phyloP scores from a whole-genome alignment of 2,113 vertebrate genomes.

The Erinaceus europaeus region DNA sequence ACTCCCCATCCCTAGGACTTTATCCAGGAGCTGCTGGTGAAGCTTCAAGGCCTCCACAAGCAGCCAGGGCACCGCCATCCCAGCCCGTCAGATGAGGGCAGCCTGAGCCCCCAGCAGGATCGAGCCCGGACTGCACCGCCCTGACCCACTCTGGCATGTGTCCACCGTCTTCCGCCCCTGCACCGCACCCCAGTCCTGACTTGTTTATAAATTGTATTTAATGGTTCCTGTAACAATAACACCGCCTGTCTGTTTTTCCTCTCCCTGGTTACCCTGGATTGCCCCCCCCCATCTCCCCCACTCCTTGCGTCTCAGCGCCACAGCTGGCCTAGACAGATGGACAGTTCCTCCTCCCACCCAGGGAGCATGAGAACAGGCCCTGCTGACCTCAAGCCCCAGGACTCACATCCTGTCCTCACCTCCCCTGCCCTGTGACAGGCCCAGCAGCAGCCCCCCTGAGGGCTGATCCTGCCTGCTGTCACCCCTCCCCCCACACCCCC shows the following conservation, averaged over 20 bases:
- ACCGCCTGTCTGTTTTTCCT: slow-evolving; percentile 26
- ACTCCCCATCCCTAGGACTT: slow-evolving; percentile 78
- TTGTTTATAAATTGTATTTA: slow-evolving; percentile 61
- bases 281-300: not conserved
- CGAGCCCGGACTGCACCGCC: not conserved
- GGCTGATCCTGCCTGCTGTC: too few relatives aligned
- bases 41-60: slow-evolving; percentile 86
- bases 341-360: not conserved
- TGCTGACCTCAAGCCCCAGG: slow-evolving; percentile 5
- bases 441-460: not conserved
- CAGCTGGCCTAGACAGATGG: slow-evolving; percentile 61
- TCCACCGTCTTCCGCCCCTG: not conserved
- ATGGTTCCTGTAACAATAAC: slow-evolving; percentile 50
- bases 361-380: slow-evolving; percentile 61
- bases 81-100: slow-evolving; percentile 73
- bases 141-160: not conserved
- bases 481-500: too few relatives aligned
- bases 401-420: slow-evolving; percentile 33
- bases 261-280: not conserved
- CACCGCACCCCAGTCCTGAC: not conserved
- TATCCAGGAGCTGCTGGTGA: slow-evolving; percentile 84
- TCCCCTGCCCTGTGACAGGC: not conserved
- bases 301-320: not conserved
- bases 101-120: slow-evolving; percentile 71
- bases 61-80: slow-evolving; percentile 81